Evolutionary conservation across 2,888 invertebrate genomes (phyloP).

Genomic region (Eupeodes luniger): DNA sequence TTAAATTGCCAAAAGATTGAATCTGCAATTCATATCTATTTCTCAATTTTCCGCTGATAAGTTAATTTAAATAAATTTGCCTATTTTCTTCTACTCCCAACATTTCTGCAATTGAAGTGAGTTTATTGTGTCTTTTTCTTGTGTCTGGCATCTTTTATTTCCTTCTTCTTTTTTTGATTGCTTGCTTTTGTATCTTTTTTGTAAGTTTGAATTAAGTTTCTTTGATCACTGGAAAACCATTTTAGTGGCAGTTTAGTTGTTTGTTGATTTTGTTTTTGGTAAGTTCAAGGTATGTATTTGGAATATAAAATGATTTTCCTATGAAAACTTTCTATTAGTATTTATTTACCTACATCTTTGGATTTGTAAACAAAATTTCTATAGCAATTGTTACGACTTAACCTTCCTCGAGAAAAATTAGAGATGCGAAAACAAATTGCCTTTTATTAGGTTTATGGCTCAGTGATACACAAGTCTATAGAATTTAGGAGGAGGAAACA

Average conservation of each 20-base stretch:
- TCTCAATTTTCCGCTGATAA: slow-evolving; percentile 75
- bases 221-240: slow-evolving; percentile 14
- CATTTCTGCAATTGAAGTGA: slow-evolving; percentile 28
- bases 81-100: slow-evolving; percentile 31
- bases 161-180: not conserved
- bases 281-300: not conserved
- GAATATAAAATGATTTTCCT: not conserved
- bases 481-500: not conserved
- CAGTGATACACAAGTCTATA: not conserved
- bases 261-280: not conserved
- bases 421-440: slow-evolving; percentile 58
- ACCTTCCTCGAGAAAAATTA: not conserved
- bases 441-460: slow-evolving; percentile 30
- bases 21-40: slow-evolving; percentile 76
- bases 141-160: not conserved
- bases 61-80: slow-evolving; percentile 75
- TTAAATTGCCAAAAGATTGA: slow-evolving; percentile 76
- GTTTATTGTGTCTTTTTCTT: slow-evolving; percentile 25
- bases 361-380: slow-evolving; percentile 1
- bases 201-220: slow-evolving; percentile 32
- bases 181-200: not conserved
- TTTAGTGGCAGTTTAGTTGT: slow-evolving; percentile 14
- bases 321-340: slow-evolving; percentile 9
- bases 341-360: not conserved
- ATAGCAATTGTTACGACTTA: not conserved